Conservation (phyloP, 2,113 vertebrate genomes). For the Pandion haliaetus region DNA sequence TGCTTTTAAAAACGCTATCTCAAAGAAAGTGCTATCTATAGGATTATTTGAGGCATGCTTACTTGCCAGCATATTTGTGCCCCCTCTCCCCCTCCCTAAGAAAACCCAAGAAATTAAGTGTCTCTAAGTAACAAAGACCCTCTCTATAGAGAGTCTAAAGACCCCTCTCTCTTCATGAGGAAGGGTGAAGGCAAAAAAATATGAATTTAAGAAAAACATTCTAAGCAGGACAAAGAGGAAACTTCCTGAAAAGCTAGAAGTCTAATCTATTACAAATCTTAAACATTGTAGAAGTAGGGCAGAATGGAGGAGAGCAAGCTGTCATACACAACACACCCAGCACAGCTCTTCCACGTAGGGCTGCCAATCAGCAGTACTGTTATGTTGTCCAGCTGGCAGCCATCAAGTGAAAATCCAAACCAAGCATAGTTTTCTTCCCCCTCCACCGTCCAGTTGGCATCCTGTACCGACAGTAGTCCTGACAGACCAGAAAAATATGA, state of each 20-base stretch:
- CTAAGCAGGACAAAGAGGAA: background rate
- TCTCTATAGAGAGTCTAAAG: background rate
- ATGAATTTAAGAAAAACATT: background rate
- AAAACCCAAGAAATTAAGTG: background rate
- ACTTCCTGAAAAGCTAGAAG: background rate
- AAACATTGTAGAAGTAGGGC: background rate
- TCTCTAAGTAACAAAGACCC: background rate
- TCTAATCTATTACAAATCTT: background rate
- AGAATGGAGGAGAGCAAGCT: background rate
- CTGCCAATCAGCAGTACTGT: conserved; percentile 75
- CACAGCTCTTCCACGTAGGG: conserved; percentile 69
- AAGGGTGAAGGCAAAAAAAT: background rate
- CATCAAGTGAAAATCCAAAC: conserved; percentile 76
- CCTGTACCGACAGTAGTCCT: conserved; percentile 59
- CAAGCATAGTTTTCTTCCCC: conserved; percentile 76
- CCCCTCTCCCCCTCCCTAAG: background rate
- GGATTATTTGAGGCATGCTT: background rate
- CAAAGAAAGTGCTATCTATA: background rate
- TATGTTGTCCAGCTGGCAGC: conserved; percentile 2
- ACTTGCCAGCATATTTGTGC: background rate
- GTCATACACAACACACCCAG: conserved; percentile 34
- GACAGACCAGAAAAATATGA: background rate
- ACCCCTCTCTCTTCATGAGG: background rate
- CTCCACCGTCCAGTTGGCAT: conserved; percentile 69
- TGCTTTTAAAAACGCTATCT: background rate